Evolutionary conservation across 1,140 invertebrate species (phyloP), one percentile per base, ranked within the genome.

Genomic region (Danaus melanippus): DNA sequence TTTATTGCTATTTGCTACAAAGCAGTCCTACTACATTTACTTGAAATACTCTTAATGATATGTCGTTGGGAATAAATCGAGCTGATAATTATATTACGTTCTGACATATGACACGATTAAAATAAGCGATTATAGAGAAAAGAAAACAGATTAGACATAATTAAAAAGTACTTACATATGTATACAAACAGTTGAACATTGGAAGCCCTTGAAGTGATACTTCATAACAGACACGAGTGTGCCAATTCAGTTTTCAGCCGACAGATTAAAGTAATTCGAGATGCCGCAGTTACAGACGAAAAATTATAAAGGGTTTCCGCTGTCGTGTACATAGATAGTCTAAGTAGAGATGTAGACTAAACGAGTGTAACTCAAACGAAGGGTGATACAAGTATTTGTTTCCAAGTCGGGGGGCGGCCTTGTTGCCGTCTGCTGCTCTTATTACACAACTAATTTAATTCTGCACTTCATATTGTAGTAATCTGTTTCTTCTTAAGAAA

Each of bases 331-430:
- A 58, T 45, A 59, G 51, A 60, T 63, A 63, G 2, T 32, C 21
- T 53, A 50, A 46, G 56, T 62, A 56, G 51, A 64, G 59, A 67
- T 67, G 60, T 67, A 67, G 66, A 65, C 67, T 65, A 67, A 52
- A 59, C 50, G 62, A 58, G 58, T 55, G 60, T 54, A 40, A 42
- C 46, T 44, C 59, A 56, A 55, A 48, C 56, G 65, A 60, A 67
- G 68, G 66, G 65, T 60, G 56, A 65, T 56, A 61, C 46, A 58
- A 67, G 68, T 67, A 67, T 70, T 70, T 67, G 68, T 70, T 63
- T 70, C 60, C 50, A 53, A 66, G 53, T 54, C 50, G 53, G 53
- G 55, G 62, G 58, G 67, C 52, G 50, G 17, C 49, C 21, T 32
- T 32, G 21, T 5, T 32, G 21, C 21, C 21, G 21, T 32, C 21